phyloP scores from a whole-genome alignment of 1,140 invertebrate genomes.

The Gryllus bimaculatus region DNA sequence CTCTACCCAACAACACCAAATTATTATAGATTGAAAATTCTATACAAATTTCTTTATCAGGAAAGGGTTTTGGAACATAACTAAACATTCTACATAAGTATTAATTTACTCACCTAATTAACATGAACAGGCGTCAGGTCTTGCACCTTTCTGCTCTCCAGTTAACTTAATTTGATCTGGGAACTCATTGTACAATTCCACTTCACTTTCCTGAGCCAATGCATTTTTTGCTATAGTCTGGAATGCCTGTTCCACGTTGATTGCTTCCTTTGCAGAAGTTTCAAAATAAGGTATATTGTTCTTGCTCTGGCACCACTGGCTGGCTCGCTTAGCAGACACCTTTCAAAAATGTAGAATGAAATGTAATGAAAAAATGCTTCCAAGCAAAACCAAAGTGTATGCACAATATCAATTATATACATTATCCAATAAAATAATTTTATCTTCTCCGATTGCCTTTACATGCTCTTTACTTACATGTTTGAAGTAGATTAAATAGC shows the following conservation, averaged over 20 bases:
- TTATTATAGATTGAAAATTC: too few species aligned
- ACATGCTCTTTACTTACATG: background rate
- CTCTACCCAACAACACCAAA: too few species aligned
- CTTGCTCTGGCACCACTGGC: slow-evolving; percentile 97
- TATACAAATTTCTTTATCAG: too few species aligned
- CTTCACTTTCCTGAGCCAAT: slow-evolving; percentile 71
- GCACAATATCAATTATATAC: too few species aligned
- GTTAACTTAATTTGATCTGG: slow-evolving; percentile 89
- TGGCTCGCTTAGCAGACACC: slow-evolving; percentile 89
- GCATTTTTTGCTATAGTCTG: slow-evolving; percentile 96
- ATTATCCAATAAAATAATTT: too few species aligned
- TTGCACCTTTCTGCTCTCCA: slow-evolving; percentile 47
- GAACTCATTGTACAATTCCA: slow-evolving; percentile 94
- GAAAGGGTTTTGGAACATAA: too few species aligned
- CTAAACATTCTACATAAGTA: too few species aligned
- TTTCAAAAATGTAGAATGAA: slow-evolving; percentile 31
- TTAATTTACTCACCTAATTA: slow-evolving; percentile 33
- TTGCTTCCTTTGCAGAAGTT: slow-evolving; percentile 95
- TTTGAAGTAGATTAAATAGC: background rate
- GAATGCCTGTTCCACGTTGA: slow-evolving; percentile 97
- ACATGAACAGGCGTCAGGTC: slow-evolving; percentile 69
- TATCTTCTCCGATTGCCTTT: background rate
- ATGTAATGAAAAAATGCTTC: background rate
- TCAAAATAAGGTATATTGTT: slow-evolving; percentile 99
- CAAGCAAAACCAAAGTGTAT: too few species aligned